Evolutionary conservation across 37 sponge, comb jelly and placozoan species (phyloP), one percentile per base, ranked within the genome.

Genomic region (Beroe ovata): DNA sequence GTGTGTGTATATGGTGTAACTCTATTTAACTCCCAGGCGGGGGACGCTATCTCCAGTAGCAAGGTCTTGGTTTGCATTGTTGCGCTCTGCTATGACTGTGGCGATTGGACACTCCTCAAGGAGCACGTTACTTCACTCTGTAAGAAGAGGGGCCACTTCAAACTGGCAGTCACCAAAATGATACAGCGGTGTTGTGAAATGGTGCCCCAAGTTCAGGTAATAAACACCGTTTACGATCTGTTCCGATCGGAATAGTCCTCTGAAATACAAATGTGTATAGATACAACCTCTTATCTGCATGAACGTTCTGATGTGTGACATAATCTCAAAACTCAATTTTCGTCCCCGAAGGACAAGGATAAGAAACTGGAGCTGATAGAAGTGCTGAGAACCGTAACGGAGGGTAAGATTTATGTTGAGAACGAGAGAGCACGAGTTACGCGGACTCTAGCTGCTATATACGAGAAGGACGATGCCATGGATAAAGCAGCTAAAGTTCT

Each of bases 361-460:
- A 94, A 88, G 54, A 95, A 95, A 88, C 88, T 94, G 39, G 93
- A 94, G 72, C 92, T 97, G 16, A 95, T 97, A 19, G 93, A 93
- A 42, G 93, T 95, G 0, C 92, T 97, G 23, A 37, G 96, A 41
- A 92, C 92, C 61, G 99, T 94, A 8, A 92, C 99, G 23, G 96
- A 97, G 90, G 99, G 99, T 62, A 97, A 97, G 99, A 97, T 97
- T 20, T 97, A 97, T 91, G 99, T 97, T 11, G 99, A 97, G 77
- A 95, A 94, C 18, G 94, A 95, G 54, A 72, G 99, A 60, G 99
- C 99, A 14, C 54, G 96, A n/a, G 93, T 97, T 29, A 97, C 99
- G 20, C 72, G 94, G 72, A 94, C 93, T 60, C 91, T 97, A 11
- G 93, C 95, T 30, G 90, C 90, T 60, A 97, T 97, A 16, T 93